Evolutionary conservation across 1,140 invertebrate genomes (phyloP), one percentile per base, ranked within the genome.

Genomic region (Harpegnathos saltator): DNA sequence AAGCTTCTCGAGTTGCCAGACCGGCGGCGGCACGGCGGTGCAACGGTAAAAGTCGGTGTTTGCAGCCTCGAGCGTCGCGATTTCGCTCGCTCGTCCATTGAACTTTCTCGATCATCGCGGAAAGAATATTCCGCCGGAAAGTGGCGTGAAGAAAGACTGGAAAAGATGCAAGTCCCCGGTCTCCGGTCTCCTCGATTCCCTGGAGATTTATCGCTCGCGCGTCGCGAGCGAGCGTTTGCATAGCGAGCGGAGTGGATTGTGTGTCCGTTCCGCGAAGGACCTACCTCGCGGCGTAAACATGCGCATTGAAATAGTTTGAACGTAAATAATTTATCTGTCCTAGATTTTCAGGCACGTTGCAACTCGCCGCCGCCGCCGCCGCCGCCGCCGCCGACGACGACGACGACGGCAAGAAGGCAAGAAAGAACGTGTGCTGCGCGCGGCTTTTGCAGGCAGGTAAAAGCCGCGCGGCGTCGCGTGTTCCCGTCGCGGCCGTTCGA

Each of bases 1-100:
- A 68, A 78, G 63, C 63, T 69, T 78, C 75, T 78, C 50, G 22
- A 69, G 26, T 78, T 78, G 54, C 63, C 63, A 68, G 29, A 68
- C n/a, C n/a, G n/a, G n/a, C n/a, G n/a, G n/a, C n/a, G n/a, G n/a
- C n/a, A n/a, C 33, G 17, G 33, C 33, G n/a, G 15, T 52, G 29
- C 74, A 22, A 66, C 15, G 15, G 38, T 50, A 68, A 15, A 78
- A 65, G 59, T 9, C 22, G 52, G 22, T 29, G 50, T 56, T 65
- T 65, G 73, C 33, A 54, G 48, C 65, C 14, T 66, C 48, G 66
- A 66, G 14, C 62, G 29, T 38, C 29, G 48, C 66, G 17, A 69
- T 69, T 26, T 69, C 15, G 24, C 26, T 26, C 17, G 22, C 5
- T 0, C 19, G n/a, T 75, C 26, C 54, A 68, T 38, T 69, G 29